Percentiles rank a stretch among this genome's conserved stretches.
Conservation (phyloP, 2,797 vertebrate species). For the Rhadinocentrus ornatus region DNA sequence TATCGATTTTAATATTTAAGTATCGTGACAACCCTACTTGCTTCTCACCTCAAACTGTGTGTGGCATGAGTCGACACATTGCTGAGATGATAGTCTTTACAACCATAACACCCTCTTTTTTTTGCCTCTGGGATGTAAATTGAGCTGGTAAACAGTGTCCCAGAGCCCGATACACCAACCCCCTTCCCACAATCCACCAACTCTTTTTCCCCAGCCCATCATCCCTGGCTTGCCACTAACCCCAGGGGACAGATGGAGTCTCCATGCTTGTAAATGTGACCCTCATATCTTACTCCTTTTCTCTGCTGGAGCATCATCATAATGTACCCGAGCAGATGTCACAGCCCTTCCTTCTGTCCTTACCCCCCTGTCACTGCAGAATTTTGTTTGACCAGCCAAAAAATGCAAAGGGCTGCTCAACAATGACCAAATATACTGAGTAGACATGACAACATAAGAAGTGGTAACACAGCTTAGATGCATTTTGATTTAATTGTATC, state of each 20-base stretch:
- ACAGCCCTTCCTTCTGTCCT: conserved; percentile 18
- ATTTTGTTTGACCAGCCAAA: conserved; percentile 28
- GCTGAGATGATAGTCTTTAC: conserved; percentile 42
- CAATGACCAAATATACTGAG: conserved; percentile 15
- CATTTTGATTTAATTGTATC: conserved; percentile 18
- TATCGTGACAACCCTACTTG: too few relatives aligned
- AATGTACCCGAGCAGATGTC: conserved; percentile 68
- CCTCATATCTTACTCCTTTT: conserved; percentile 54
- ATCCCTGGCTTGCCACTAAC: conserved; percentile 56
- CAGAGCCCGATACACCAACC: conserved; percentile 20
- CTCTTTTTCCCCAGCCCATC: conserved; percentile 14
- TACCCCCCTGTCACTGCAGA: conserved; percentile 20
- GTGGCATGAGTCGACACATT: conserved; percentile 24
- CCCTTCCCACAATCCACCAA: conserved; percentile 1
- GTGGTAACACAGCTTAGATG: background rate
- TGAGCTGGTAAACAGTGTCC: conserved; percentile 36
- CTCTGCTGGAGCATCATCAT: conserved; percentile 56
- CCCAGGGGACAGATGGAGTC: conserved; percentile 66
- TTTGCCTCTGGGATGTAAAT: conserved; percentile 52
- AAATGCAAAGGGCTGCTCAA: conserved; percentile 11
- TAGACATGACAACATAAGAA: conserved; percentile 14
- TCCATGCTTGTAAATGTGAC: conserved; percentile 61
- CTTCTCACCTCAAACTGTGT: conserved; percentile 38
- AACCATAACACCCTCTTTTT: conserved; percentile 32
- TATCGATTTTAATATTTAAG: too few relatives aligned